Evolutionary conservation across 2,797 vertebrate genomes (phyloP), one percentile per base, ranked within the genome.

Genomic region (Microctenopoma steveboyesi): DNA sequence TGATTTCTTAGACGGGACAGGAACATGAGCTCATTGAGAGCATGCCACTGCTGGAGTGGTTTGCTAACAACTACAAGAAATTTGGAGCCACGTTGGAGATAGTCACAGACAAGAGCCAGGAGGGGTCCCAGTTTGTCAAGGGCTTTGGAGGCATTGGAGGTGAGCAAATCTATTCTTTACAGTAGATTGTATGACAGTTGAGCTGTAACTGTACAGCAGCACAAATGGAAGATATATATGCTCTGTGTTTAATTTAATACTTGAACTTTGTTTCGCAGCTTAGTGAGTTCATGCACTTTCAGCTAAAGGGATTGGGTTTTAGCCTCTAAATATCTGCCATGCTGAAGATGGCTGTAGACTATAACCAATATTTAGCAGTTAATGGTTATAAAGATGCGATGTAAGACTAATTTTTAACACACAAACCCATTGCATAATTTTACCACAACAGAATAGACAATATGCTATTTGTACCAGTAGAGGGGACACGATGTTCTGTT

Each of bases 91-190:
- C 97, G 15, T 93, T 99, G 95, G 98, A 99, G 94, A 99, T 99
- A 53, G 97, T 99, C 92, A 99, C 97, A 82, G 97, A 99, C 92
- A 99, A 99, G 88, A 99, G 98, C 92, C 98, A 99, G 93, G 98
- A 99, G 94, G 98, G 98, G 81, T 99, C 98, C 53, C 98, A 99
- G 90, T 99, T 99, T 82, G 97, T 99, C 90, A 99, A 99, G 95
- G 98, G 98, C 93, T 99, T 99, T 92, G 98, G 97, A 93, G 98
- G 98, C 91, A 99, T 99, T 57, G 98, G 98, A 88, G 98, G 98
- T 98, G 89, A 96, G 93, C 15, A 40, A 18, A 27, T 18, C 30
- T 25, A 4, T 45, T 47, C 35, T 57, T 73, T 65, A 10, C 0
- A 2, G 9, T 16, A 16, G 13, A 33, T n/a, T 51, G 56, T 39